These are phyloP conservation scores for Enteromius thamalakanensis DNA, from an alignment of 2,797 vertebrate genomes.

Conservation along the genomic window DNA sequence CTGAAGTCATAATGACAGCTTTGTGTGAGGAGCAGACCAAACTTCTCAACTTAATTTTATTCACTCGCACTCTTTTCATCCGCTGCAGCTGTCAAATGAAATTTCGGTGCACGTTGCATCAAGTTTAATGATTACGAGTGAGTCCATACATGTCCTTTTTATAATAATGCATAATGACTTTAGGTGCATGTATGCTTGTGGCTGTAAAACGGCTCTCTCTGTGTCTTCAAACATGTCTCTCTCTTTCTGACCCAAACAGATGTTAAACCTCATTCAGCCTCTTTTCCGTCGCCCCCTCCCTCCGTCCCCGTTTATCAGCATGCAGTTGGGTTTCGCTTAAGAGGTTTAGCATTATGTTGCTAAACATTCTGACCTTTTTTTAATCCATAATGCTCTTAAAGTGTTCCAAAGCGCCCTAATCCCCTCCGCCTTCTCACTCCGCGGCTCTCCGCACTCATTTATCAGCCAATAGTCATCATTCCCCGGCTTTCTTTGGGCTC, in stretches of 20 bases:
- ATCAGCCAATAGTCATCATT: conserved; percentile 65
- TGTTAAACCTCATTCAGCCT: conserved; percentile 69
- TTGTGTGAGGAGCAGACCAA: background rate
- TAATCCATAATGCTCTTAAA: conserved; percentile 87
- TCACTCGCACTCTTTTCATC: background rate
- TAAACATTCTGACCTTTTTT: conserved; percentile 87
- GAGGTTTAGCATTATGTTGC: conserved; percentile 85
- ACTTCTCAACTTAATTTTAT: background rate
- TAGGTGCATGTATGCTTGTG: background rate
- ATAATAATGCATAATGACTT: background rate
- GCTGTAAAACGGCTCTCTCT: background rate
- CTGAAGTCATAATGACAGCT: conserved; percentile 5
- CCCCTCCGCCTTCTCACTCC: conserved; percentile 80
- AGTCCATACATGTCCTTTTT: background rate
- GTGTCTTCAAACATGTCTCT: conserved; percentile 41
- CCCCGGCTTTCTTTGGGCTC: conserved; percentile 18
- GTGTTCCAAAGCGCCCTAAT: conserved; percentile 83
- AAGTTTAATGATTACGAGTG: background rate
- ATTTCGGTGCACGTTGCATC: background rate
- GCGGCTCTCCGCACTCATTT: conserved; percentile 79
- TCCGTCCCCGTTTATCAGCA: conserved; percentile 73
- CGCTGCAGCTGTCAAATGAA: background rate
- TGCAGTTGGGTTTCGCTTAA: conserved; percentile 82
- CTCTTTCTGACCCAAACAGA: conserved; percentile 66
- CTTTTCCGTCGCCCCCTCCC: conserved; percentile 45